Conservation (phyloP, 2,888 invertebrate species). For the Hirtodrosophila histrioides region DNA sequence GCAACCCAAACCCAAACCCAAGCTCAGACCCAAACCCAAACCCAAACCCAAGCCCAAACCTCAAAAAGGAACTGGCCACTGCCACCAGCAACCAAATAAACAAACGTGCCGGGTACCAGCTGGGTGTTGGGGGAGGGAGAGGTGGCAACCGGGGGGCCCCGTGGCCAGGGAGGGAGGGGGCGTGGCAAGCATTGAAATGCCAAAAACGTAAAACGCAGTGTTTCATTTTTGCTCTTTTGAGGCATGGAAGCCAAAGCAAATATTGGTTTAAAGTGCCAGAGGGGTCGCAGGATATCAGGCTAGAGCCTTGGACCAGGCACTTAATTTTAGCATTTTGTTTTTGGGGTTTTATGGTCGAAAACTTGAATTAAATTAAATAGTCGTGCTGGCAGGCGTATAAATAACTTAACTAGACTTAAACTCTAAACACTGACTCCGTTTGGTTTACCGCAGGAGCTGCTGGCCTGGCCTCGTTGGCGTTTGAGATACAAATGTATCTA, state of each 20-base stretch:
- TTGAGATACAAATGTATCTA: constrained; percentile 60
- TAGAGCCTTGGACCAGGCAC: constrained; percentile 15
- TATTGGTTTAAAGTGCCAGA: constrained; percentile 61
- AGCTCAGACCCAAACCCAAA: constrained; percentile 29
- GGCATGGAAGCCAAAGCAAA: constrained; percentile 55
- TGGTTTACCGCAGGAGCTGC: constrained; percentile 44
- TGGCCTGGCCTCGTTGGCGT: constrained; percentile 5
- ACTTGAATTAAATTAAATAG: constrained; percentile 57
- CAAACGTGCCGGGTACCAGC: constrained; percentile 51
- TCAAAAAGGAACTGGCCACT: constrained; percentile 45
- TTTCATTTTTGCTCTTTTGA: constrained; percentile 62
- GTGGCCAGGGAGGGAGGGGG: constrained; percentile 5
- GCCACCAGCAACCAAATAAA: constrained; percentile 64
- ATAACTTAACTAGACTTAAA: constrained; percentile 46
- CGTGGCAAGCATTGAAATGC: constrained; percentile 69
- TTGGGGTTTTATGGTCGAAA: constrained; percentile 25
- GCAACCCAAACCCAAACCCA: constrained; percentile 40
- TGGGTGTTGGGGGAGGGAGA: background rate
- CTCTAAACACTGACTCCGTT: constrained; percentile 10
- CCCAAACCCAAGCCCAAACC: constrained; percentile 8
- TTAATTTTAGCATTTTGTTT: constrained; percentile 44
- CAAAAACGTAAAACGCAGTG: constrained; percentile 69
- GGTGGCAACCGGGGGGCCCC: background rate
- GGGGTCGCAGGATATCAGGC: constrained; percentile 1
- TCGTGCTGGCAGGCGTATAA: constrained; percentile 35